A percentile compares a stretch with the other conserved stretches of the same genome.
Conservation (phyloP, 2,888 invertebrate species). For the Spilosoma lubricipeda region DNA sequence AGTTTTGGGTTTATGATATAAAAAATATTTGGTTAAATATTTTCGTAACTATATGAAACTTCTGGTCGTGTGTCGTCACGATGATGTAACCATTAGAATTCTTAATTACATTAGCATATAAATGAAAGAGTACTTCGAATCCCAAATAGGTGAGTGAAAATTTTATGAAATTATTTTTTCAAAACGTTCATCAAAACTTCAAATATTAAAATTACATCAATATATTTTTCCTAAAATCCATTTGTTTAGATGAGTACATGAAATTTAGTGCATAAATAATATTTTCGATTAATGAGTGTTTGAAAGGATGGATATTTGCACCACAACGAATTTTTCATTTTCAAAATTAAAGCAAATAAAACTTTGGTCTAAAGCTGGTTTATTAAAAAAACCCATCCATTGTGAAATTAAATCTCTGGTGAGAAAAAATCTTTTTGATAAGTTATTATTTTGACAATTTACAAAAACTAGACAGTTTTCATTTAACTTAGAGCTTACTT, state of each 20-base stretch:
- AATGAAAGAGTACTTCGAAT: conserved; percentile 12
- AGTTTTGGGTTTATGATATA: conserved; percentile 15
- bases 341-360: too few species aligned
- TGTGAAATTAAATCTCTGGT: too few species aligned
- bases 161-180: not conserved
- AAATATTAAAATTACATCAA: not conserved
- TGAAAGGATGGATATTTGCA: too few species aligned
- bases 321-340: too few species aligned
- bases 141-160: not conserved
- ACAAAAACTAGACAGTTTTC: conserved; percentile 25
- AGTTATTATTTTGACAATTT: conserved; percentile 35
- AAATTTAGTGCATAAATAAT: not conserved
- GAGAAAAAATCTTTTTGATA: not conserved
- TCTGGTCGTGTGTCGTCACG: conserved; percentile 1
- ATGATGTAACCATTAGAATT: conserved; percentile 15
- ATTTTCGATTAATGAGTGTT: too few species aligned
- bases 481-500: conserved; percentile 46
- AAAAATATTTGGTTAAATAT: conserved; percentile 31
- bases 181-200: not conserved
- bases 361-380: not conserved
- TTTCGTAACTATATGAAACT: conserved; percentile 22
- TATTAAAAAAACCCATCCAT: not conserved
- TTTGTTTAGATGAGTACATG: not conserved
- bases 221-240: not conserved
- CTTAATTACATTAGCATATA: conserved; percentile 29